Evolutionary conservation across 2,888 invertebrate genomes (phyloP), one percentile per base, ranked within the genome.

Genomic region (Dynastes grantii): DNA sequence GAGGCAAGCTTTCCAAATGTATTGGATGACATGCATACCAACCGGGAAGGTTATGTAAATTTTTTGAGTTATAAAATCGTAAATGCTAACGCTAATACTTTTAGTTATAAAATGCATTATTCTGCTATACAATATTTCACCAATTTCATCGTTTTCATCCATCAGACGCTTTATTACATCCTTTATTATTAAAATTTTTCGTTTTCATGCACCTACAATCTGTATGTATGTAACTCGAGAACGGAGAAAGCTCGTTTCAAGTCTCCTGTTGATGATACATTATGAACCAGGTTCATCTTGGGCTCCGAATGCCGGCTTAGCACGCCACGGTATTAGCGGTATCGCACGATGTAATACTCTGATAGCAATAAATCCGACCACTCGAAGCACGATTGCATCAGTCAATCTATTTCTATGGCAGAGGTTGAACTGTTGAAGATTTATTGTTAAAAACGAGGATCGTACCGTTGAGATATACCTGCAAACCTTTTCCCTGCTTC

Each of bases 321-420:
- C 65, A 65, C 65, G 65, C 45, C 65, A 40, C 4, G 40, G 65
- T 37, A 65, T 65, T 65, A 65, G 65, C 65, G 40, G 22, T 22
- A 55, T 37, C 40, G 65, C 65, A 65, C 65, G 65, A 45, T 11
- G 45, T 45, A 45, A 45, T 45, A 45, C 45, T 45, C 45, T 45
- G 45, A 45, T 45, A 22, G 65, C 65, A 65, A 65, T 65, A 65
- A 65, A 65, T 65, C 40, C 65, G 40, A 16, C n/a, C 40, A 37
- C 6, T 65, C 65, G 65, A 65, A 37, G 37, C 65, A 37, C 40
- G 65, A 65, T 65, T 37, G 65, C 65, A 40, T 65, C 65, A 40
- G 16, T 65, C 16, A 40, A 37, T 40, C 22, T 8, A 55, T 11
- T 55, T 65, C 65, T n/a, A 40, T 65, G 16, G 65, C n/a, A 1